Evolutionary conservation across 1,140 invertebrate genomes (phyloP).

Genomic region (Bombus turneri): DNA sequence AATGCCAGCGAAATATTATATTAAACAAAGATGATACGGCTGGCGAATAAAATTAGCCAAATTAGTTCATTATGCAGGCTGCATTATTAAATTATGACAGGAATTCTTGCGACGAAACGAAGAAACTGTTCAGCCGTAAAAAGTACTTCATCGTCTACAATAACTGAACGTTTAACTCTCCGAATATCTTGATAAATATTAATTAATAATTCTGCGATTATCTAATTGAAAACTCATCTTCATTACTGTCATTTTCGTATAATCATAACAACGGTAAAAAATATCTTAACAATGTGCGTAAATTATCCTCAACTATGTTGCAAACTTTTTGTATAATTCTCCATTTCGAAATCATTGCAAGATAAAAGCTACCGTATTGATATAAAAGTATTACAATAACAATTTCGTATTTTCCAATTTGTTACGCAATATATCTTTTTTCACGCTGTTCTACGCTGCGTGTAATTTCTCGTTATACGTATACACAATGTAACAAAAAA

Average conservation of each 20-base stretch:
- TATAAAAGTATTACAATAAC: not conserved
- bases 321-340: not conserved
- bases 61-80: slow-evolving; percentile 14
- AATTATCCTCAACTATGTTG: not conserved
- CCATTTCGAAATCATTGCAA: not conserved
- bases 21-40: not conserved
- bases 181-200: not conserved
- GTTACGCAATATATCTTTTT: not conserved
- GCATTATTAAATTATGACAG: slow-evolving; percentile 19
- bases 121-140: not conserved
- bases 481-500: not conserved
- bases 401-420: not conserved
- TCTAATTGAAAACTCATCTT: not conserved
- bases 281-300: too few relatives aligned
- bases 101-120: slow-evolving; percentile 3
- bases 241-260: not conserved
- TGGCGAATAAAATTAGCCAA: not conserved
- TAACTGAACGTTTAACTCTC: not conserved
- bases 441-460: not conserved
- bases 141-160: not conserved
- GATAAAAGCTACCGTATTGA: not conserved
- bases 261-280: not conserved
- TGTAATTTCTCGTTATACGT: not conserved
- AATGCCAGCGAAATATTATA: not conserved
- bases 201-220: not conserved